phyloP scores from a whole-genome alignment of 1,140 invertebrate species.

The Scaptomyza graminum region DNA sequence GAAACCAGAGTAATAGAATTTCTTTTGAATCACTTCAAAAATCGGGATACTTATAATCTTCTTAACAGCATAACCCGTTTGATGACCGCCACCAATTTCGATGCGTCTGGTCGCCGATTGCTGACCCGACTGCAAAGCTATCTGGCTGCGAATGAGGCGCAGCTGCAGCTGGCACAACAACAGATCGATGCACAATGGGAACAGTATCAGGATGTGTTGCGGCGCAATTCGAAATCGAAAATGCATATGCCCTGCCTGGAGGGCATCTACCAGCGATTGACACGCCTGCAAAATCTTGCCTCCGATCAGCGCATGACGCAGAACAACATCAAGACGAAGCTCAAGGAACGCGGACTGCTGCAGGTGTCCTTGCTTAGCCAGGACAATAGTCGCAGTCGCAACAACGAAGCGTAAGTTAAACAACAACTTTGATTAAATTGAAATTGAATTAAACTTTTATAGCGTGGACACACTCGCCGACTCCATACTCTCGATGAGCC shows the following conservation, averaged over 20 bases:
- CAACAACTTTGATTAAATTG: no score
- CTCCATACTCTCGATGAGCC: conserved; percentile 75
- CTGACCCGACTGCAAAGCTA: conserved; percentile 86
- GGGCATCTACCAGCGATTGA: conserved; percentile 88
- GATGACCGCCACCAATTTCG: conserved; percentile 61
- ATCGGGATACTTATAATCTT: neutral
- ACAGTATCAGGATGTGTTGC: conserved; percentile 84
- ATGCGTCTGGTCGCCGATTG: conserved; percentile 85
- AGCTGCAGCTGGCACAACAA: conserved; percentile 85
- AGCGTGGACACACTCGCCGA: conserved; percentile 74
- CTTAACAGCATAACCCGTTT: conserved; percentile 58
- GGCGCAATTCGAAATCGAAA: conserved; percentile 83
- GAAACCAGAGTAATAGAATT: conserved; percentile 85
- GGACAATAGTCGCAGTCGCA: conserved; percentile 57
- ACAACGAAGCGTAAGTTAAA: conserved; percentile 49
- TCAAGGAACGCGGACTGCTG: conserved; percentile 67
- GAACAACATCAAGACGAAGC: conserved; percentile 82
- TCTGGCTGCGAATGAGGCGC: conserved; percentile 86
- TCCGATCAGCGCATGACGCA: conserved; percentile 84
- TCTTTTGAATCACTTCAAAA: neutral
- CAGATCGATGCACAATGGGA: conserved; percentile 87
- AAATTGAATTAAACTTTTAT: neutral
- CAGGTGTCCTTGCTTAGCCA: conserved; percentile 48
- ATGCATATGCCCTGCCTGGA: conserved; percentile 87
- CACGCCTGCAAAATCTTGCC: conserved; percentile 86